Evolutionary conservation across 2,113 vertebrate genomes (phyloP).

Genomic region (Cyrtonyx montezumae): DNA sequence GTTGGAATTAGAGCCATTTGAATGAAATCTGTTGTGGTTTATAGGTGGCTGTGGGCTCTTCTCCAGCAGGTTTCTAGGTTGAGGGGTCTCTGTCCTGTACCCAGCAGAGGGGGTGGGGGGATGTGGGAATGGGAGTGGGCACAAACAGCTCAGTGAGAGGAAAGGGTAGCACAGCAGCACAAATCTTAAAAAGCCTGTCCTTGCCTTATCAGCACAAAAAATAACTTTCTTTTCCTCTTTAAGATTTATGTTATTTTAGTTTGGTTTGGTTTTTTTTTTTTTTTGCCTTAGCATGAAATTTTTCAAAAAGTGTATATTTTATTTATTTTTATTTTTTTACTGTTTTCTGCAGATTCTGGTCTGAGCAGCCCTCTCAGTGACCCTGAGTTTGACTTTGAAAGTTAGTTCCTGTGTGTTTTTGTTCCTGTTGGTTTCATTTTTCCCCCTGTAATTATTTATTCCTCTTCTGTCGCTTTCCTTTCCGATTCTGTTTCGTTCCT

Average conservation of each 20-base stretch:
- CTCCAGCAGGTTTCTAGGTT: neutral
- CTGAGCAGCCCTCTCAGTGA: slow-evolving; percentile 97
- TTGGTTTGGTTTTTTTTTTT: neutral
- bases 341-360: slow-evolving; percentile 97
- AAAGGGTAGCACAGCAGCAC: neutral
- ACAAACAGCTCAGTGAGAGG: neutral
- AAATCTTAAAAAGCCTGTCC: neutral
- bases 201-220: neutral
- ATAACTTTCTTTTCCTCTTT: slow-evolving; percentile 67
- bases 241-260: slow-evolving; percentile 69
- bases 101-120: neutral
- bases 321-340: slow-evolving; percentile 81
- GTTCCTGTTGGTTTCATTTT: slow-evolving; percentile 79
- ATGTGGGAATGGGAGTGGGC: rapidly evolving
- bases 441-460: slow-evolving; percentile 48
- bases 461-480: slow-evolving; percentile 45
- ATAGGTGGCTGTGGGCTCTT: neutral
- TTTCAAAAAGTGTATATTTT: slow-evolving; percentile 70
- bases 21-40: neutral
- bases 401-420: slow-evolving; percentile 93
- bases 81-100: rapidly evolving
- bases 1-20: neutral
- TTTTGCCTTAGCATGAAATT: slow-evolving; percentile 68
- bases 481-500: slow-evolving; percentile 35
- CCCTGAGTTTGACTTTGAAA: slow-evolving; percentile 96